These are phyloP conservation scores for Aplysina aerophoba DNA, from an alignment of 37 sponge, comb jelly and placozoan species.

Conservation along the genomic window DNA sequence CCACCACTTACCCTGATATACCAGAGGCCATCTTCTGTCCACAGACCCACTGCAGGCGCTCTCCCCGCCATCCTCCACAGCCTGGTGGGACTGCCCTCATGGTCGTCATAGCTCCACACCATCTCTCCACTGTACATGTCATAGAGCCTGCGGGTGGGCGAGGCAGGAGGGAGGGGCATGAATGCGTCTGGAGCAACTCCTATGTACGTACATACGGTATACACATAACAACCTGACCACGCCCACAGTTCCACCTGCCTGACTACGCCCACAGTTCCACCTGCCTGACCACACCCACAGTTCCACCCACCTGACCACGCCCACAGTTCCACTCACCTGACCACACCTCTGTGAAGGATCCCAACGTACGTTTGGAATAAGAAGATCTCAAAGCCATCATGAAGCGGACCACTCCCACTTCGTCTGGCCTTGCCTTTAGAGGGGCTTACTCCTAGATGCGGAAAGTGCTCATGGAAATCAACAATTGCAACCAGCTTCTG, in stretches of 20 bases:
- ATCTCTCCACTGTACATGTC: slow-evolving; percentile 66
- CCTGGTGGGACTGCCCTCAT: slow-evolving; percentile 38
- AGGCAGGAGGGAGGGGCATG: too few relatives aligned
- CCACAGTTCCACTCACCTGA: slow-evolving; percentile 45
- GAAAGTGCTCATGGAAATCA: slow-evolving; percentile 28
- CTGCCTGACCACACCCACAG: background rate
- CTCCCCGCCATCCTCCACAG: slow-evolving; percentile 39
- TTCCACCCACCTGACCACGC: background rate
- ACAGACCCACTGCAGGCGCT: slow-evolving; percentile 36
- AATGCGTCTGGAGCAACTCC: too few relatives aligned
- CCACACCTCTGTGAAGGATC: slow-evolving; percentile 48
- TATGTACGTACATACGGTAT: background rate
- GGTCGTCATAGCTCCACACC: slow-evolving; percentile 66
- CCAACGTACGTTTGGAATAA: slow-evolving; percentile 60
- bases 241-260: too few relatives aligned
- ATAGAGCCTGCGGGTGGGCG: slow-evolving; percentile 48
- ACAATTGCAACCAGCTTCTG: slow-evolving; percentile 1
- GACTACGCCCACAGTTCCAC: background rate
- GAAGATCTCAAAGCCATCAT: slow-evolving; percentile 35
- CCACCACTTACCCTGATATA: slow-evolving; percentile 32
- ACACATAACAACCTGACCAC: background rate
- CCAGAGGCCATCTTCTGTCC: slow-evolving; percentile 59
- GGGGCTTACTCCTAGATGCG: background rate
- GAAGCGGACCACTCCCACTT: background rate
- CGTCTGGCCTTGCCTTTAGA: background rate